phyloP scores from a whole-genome alignment of 1,140 invertebrate genomes.

The Alviniconcha marisindica region DNA sequence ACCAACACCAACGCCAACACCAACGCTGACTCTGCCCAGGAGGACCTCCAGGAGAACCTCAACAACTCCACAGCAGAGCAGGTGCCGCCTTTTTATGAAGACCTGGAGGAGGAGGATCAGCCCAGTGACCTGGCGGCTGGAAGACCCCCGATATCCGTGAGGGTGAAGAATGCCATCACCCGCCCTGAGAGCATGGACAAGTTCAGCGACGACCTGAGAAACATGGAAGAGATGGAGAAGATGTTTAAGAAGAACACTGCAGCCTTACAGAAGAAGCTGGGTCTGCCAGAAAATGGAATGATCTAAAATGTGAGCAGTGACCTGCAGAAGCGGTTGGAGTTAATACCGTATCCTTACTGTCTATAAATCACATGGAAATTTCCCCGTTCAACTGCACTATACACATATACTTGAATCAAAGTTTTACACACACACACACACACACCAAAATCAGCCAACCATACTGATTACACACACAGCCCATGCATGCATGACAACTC shows the following conservation, averaged over 20 bases:
- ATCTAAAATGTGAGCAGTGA: no score
- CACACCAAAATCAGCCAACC: no score
- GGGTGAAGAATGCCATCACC: not conserved
- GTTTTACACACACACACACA: no score
- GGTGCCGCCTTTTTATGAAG: not conserved
- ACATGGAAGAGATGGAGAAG: constrained; percentile 28
- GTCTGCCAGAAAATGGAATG: constrained; percentile 25
- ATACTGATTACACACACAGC: no score
- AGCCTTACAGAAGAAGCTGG: constrained; percentile 27
- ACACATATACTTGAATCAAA: no score
- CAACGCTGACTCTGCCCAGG: not conserved
- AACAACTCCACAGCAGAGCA: not conserved
- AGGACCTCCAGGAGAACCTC: not conserved
- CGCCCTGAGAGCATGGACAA: constrained; percentile 8
- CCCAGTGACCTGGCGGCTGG: not conserved
- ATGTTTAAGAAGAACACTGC: constrained; percentile 2
- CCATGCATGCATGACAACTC: no score
- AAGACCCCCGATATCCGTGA: not conserved
- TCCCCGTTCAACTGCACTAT: no score
- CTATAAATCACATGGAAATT: no score
- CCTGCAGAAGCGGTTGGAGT: no score
- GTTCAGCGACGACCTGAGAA: constrained; percentile 1
- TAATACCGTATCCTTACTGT: no score
- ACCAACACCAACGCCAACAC: not conserved
- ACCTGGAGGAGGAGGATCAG: not conserved